A percentile compares a stretch with the other conserved stretches of the same genome.
Evolutionary conservation across 2,797 vertebrate species (phyloP).

Genomic region (Erethizon dorsatum): DNA sequence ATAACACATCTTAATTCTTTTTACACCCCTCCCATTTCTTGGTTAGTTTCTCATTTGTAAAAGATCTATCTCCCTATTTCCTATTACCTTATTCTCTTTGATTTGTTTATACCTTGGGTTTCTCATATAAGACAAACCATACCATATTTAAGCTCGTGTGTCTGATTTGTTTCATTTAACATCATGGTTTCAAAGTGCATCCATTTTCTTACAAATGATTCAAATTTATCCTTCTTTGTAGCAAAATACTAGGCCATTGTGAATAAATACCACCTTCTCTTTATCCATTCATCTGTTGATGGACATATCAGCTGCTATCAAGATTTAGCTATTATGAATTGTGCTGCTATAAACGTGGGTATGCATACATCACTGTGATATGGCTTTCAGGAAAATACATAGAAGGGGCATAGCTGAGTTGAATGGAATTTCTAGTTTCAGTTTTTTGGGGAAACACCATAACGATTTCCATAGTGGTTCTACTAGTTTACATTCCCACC

Average conservation of each 20-base stretch:
- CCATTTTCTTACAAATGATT: neutral
- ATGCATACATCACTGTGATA: neutral
- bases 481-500: neutral
- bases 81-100: neutral
- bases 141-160: neutral
- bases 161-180: neutral
- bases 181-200: neutral
- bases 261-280: neutral
- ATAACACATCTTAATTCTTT: neutral
- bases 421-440: neutral
- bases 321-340: neutral
- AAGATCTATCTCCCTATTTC: neutral
- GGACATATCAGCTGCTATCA: neutral
- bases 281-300: neutral
- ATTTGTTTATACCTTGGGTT: neutral
- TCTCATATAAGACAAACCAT: neutral
- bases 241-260: neutral
- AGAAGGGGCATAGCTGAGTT: neutral
- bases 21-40: neutral
- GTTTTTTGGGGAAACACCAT: neutral
- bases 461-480: neutral
- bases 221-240: neutral
- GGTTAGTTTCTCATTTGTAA: neutral
- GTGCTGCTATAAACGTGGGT: neutral
- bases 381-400: neutral